Evolutionary conservation across 2,797 vertebrate species (phyloP), one percentile per base, ranked within the genome.

Genomic region (Malurus leucopterus): DNA sequence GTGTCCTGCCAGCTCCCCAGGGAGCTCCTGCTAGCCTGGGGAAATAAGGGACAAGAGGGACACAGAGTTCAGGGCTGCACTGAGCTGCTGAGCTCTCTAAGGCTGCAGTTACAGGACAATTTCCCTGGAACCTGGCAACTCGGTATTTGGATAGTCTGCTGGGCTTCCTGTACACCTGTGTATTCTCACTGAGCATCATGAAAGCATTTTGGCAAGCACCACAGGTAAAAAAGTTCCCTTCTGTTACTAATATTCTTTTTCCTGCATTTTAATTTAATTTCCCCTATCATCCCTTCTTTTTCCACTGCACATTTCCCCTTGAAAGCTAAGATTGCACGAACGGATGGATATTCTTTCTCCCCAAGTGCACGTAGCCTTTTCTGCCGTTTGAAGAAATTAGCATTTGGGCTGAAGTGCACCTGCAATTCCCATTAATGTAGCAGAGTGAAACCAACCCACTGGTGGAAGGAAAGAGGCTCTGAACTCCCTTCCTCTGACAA

Each of bases 211-310:
- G 88, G 89, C 91, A 91, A 84, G 74, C 55, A 53, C 23, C 53
- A 44, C 71, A 93, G 89, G 91, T 86, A 88, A 50, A 93, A 84
- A 93, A 84, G 8, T 68, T 86, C 58, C 50, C 73, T 75, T 83
- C 69, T 91, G 85, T 76, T 86, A 89, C 57, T 92, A 92, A 93
- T 91, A 71, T 43, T 91, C 51, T 62, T 91, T 53, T 90, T 86
- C 73, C 84, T 92, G 68, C 22, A 38, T 78, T 84, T 89, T 96
- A 93, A 95, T 94, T 94, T 92, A 95, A 95, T 95, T 96, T 95
- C 82, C 93, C 36, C 82, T 77, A 61, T 86, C 47, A 40, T 69
- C 85, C 57, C 55, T 81, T 68, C 71, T 89, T 90, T 93, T 90
- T 92, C 93, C 84, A 80, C 79, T 44, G 51, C 57, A 46, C 26